Base-by-base conservation (phyloP, 2,797 vertebrate species). In the Tokudaia tokunoshimensis region DNA sequence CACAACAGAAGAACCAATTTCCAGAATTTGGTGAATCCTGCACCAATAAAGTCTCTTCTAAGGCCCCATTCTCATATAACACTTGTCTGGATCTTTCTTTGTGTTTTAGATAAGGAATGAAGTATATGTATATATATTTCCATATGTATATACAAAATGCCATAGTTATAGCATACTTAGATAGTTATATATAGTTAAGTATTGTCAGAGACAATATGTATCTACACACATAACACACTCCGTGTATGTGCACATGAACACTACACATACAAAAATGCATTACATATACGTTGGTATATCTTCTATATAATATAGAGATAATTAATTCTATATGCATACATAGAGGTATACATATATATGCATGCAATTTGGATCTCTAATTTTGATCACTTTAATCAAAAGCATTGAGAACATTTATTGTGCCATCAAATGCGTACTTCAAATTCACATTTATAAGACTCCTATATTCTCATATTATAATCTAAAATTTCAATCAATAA, bases 321-420 rank as follows among this genome's bases (percentile, higher is more conserved):
- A 52, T 52, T 9, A 1, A 41, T 74, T 94, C 26, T 59, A 52
- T 0, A 81, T n/a, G 75, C 0, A 78, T 14, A 20, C 7, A 1
- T 89, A 24, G 12, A 88, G 5, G n/a, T 37, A 63, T 14, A 17
- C 47, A 29, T 50, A 91, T 31, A 70, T 24, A 41, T 19, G 52
- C 0, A 37, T 29, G 87, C 47, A 75, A 67, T 81, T 89, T 72
- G 11, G 31, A 44, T 82, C 5, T 34, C 6, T 47, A 78, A 20
- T 86, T 74, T 52, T 78, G 14, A 37, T 44, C 37, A 95, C 85
- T 87, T 94, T 37, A 85, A 72, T 87, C 37, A 91, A 80, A 93
- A 86, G 0, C 29, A 85, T 86, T 95, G 67, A 89, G 24, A 80
- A 87, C 89, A 89, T 76, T 52, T 89, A 6, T 0, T 41, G 57